phyloP scores from a whole-genome alignment of 2,888 invertebrate genomes.

The Pterostichus niger region DNA sequence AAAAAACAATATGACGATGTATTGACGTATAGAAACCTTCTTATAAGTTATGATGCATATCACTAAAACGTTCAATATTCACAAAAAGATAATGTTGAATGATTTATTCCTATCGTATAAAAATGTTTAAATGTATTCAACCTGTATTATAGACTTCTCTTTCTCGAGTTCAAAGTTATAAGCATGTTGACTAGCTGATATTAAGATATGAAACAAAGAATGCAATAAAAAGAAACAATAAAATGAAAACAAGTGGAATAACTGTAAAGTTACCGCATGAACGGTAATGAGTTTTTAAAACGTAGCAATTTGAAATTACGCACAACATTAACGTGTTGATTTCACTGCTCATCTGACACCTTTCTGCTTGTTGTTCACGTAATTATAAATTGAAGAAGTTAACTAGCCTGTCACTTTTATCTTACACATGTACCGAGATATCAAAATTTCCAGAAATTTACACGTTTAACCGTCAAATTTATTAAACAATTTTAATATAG shows the following conservation, averaged over 20 bases:
- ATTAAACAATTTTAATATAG: not conserved
- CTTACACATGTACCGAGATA: slow-evolving; percentile 5
- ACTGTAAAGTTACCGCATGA: slow-evolving; percentile 33
- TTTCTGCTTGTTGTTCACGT: slow-evolving; percentile 37
- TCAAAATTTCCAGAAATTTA: not conserved
- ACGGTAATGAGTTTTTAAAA: slow-evolving; percentile 48
- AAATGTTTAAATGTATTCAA: no score
- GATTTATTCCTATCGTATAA: no score
- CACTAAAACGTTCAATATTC: no score
- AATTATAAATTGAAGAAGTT: slow-evolving; percentile 1
- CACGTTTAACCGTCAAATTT: not conserved
- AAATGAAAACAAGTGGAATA: slow-evolving; percentile 17
- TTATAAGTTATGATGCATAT: no score
- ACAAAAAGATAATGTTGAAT: no score
- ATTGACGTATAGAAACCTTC: no score
- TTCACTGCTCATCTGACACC: slow-evolving; percentile 29
- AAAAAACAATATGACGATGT: no score
- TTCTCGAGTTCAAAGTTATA: no score
- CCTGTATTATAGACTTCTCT: no score
- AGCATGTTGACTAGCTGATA: no score
- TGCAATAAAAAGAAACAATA: slow-evolving; percentile 19
- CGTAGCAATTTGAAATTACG: slow-evolving; percentile 41
- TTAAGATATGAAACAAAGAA: not conserved
- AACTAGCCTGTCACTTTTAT: slow-evolving; percentile 36
- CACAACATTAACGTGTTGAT: slow-evolving; percentile 41